Conservation (phyloP, 2,888 invertebrate genomes). For the Hermaeophaga mercurialis region DNA sequence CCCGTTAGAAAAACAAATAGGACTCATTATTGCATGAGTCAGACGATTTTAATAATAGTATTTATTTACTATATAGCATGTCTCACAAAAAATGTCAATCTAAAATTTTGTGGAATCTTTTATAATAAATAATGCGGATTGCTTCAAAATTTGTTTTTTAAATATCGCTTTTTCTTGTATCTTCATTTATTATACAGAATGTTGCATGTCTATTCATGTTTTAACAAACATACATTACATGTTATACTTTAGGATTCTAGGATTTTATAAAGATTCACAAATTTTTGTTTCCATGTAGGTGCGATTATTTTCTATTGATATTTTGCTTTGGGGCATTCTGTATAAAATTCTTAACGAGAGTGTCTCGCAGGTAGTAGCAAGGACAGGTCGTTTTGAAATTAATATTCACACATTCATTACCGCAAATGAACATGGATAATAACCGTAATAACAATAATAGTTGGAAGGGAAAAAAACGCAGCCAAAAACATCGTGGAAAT, state of each 20-base stretch:
- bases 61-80: not conserved
- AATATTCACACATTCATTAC: constrained; percentile 11
- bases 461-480: constrained; percentile 3
- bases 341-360: not conserved
- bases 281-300: no score
- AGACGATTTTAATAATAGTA: not conserved
- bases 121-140: no score
- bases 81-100: no score
- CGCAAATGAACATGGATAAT: constrained; percentile 1
- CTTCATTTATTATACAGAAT: no score
- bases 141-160: no score
- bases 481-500: constrained; percentile 6
- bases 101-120: no score
- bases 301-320: no score
- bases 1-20: constrained; percentile 2
- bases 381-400: constrained; percentile 6
- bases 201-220: no score
- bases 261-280: no score
- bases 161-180: no score
- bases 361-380: not conserved
- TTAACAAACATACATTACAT: no score
- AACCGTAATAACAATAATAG: constrained; percentile 9
- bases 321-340: not conserved
- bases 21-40: not conserved
- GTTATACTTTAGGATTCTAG: no score